phyloP scores from a whole-genome alignment of 2,113 vertebrate species.

The Pachycephala philippinensis region DNA sequence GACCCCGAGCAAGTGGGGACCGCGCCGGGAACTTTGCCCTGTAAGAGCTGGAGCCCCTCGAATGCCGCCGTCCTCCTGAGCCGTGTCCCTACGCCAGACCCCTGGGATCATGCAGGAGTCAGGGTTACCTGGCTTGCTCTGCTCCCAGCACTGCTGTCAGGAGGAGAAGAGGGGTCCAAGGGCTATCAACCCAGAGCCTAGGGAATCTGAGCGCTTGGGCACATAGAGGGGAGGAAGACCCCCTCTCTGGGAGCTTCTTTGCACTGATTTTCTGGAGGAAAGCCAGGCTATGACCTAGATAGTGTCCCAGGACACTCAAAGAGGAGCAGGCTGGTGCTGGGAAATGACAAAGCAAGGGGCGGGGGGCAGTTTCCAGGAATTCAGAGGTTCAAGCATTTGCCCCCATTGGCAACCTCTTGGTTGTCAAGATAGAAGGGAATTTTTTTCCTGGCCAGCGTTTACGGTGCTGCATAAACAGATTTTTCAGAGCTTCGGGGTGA shows the following conservation, averaged over 20 bases:
- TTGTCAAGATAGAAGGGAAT: background rate
- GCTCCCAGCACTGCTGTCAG: accelerated
- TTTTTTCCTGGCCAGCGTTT: background rate
- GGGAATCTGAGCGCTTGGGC: background rate
- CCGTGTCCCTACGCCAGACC: background rate
- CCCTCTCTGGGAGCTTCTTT: background rate
- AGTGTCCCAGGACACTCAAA: background rate
- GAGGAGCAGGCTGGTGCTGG: background rate
- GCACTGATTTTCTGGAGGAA: background rate
- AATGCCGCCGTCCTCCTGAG: accelerated
- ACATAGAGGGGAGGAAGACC: background rate
- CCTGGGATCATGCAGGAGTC: accelerated
- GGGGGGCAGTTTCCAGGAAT: background rate
- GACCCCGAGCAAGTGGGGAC: background rate
- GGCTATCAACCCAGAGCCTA: background rate
- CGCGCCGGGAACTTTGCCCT: accelerated
- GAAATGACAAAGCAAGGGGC: background rate
- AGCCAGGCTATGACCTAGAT: background rate
- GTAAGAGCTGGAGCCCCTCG: background rate
- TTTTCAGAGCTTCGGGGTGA: background rate
- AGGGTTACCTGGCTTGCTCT: background rate
- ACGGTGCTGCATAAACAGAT: background rate
- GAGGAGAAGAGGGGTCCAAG: background rate
- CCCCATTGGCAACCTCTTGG: background rate
- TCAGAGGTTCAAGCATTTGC: background rate